Evolutionary conservation across 2,888 invertebrate species (phyloP), one percentile per base, ranked within the genome.

Genomic region (Agelastica alni): DNA sequence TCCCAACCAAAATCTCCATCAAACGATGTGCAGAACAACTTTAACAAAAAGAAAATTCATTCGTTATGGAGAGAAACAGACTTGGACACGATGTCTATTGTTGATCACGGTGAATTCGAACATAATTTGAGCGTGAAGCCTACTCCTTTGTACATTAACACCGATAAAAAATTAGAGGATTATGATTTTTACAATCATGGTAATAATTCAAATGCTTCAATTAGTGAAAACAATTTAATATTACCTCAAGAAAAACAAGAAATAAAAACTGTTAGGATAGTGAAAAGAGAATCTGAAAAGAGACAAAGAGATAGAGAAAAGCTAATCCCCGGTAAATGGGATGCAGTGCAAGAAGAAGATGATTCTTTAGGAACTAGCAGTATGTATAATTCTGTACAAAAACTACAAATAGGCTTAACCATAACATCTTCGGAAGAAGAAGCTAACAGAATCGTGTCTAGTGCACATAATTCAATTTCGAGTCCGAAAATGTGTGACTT

Each of bases 191-290:
- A 30, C 73, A 87, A 87, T 83, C 54, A 85, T 86, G 67, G 80
- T 88, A 44, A 86, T 79, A 16, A 85, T 82, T 70, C 70, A 1
- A 72, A 68, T 46, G 73, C 74, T 59, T 72, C 71, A 2, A 68
- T 71, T 2, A 72, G 69, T 51, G 73, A 73, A 34, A 73, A 74
- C 44, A 68, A 67, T 13, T 60, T 64, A 6, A 62, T 68, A 18
- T 62, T 68, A 18, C 72, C 81, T 1, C 86, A 88, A 51, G 94
- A 94, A 70, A 92, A 92, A 65, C 85, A 89, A 73, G 93, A 94
- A 77, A 91, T 92, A 53, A 93, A 94, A 81, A 95, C 95, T 0
- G 95, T 96, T 12, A 83, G 95, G 54, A 94, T 95, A 68, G 94
- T 96, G 0, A 96, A 96, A 77, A 81, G 94, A 9, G 93, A 94